Percentiles rank a stretch among this genome's conserved stretches.
Evolutionary conservation across 2,113 vertebrate species (phyloP).

Genomic region (Lucifuga dentata): DNA sequence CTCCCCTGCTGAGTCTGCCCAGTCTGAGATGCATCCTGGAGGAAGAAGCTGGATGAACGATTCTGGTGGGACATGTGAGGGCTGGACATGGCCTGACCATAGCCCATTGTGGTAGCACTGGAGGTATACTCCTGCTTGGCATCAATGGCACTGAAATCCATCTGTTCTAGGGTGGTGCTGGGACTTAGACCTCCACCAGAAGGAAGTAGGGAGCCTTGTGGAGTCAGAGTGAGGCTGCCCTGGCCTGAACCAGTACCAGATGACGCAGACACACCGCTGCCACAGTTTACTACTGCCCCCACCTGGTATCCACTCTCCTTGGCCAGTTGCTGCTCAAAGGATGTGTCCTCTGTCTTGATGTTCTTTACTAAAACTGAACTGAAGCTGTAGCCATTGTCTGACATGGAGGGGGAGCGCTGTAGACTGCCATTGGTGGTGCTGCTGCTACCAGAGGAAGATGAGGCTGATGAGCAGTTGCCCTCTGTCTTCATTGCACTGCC

Average conservation of each 20-base stretch:
- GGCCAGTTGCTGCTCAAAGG: conserved; percentile 98
- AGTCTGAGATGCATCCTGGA: conserved; percentile 91
- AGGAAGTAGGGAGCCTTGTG: conserved; percentile 90
- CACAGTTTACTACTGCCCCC: conserved; percentile 79
- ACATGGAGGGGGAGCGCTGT: conserved; percentile 87
- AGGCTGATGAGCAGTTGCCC: conserved; percentile 79
- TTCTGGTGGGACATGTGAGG: conserved; percentile 93
- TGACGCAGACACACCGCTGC: conserved; percentile 80
- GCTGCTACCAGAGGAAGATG: conserved; percentile 73
- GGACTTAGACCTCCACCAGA: conserved; percentile 97
- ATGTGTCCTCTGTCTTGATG: conserved; percentile 98
- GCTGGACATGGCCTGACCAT: conserved; percentile 91
- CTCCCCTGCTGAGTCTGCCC: conserved; percentile 80
- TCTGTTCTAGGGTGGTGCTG: conserved; percentile 98
- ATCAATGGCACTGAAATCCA: conserved; percentile 99
- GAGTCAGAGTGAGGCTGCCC: conserved; percentile 87
- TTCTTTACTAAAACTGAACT: conserved; percentile 91
- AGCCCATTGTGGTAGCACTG: conserved; percentile 76
- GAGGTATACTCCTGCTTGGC: conserved; percentile 95
- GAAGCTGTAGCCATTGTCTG: conserved; percentile 89
- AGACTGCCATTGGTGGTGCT: conserved; percentile 84
- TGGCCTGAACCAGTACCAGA: conserved; percentile 83
- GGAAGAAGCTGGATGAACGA: conserved; percentile 97
- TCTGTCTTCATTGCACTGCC: conserved; percentile 94
- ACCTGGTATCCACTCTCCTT: conserved; percentile 89